phyloP scores from a whole-genome alignment of 2,797 vertebrate genomes.

The Cryptoprocta ferox region DNA sequence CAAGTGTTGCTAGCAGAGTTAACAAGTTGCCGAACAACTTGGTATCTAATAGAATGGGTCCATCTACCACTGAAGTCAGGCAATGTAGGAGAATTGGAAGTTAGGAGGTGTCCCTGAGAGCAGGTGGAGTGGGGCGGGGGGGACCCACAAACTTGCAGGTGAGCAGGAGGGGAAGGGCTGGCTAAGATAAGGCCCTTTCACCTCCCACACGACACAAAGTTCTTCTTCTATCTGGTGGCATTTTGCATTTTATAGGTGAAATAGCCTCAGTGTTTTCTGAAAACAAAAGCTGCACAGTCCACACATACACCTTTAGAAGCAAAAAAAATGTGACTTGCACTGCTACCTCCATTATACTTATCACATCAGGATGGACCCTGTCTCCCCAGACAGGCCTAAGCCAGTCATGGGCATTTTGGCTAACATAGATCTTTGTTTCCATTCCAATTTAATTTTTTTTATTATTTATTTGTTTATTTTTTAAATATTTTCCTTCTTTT shows the following conservation, averaged over 20 bases:
- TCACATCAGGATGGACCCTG: neutral
- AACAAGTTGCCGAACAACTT: neutral
- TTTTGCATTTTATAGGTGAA: constrained; percentile 23
- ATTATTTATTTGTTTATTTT: no score
- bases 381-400: neutral
- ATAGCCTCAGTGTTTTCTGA: neutral
- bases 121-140: neutral
- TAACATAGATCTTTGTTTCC: constrained; percentile 8
- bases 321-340: neutral
- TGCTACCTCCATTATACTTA: neutral
- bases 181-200: neutral
- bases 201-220: neutral
- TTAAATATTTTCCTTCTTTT: no score
- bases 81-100: neutral
- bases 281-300: neutral
- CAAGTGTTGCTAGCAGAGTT: neutral
- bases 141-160: neutral
- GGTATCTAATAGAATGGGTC: neutral
- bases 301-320: neutral
- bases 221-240: neutral
- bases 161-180: neutral
- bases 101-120: neutral
- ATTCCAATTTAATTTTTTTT: neutral
- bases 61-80: neutral
- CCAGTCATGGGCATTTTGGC: neutral